Conservation (phyloP, 2,113 vertebrate species). For the Dendrocopos noguchii region DNA sequence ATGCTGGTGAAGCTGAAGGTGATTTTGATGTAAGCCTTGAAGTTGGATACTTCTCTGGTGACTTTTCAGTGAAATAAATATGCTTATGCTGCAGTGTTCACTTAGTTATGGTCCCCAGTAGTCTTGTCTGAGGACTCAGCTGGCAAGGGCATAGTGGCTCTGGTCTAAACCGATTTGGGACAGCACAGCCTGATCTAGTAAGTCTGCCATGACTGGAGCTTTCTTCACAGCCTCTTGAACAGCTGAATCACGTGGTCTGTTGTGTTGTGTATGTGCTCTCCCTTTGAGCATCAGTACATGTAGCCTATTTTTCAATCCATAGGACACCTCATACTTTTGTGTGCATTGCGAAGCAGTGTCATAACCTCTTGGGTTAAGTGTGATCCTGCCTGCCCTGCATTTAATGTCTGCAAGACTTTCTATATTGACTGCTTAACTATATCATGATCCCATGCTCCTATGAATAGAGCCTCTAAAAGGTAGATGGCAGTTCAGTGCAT, state of each 20-base stretch:
- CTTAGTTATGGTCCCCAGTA: neutral
- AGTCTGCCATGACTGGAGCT: neutral
- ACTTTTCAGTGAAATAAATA: neutral
- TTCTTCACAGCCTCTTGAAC: neutral
- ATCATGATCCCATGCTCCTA: neutral
- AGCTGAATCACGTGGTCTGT: neutral
- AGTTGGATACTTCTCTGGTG: neutral
- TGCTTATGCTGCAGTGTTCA: accelerated
- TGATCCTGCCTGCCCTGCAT: neutral
- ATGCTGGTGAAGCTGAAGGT: neutral
- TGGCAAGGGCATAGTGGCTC: neutral
- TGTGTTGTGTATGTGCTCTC: neutral
- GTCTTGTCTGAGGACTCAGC: neutral
- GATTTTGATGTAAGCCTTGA: neutral
- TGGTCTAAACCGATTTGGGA: neutral
- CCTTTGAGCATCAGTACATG: neutral
- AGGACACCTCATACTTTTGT: neutral
- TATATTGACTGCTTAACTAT: neutral
- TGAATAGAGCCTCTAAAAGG: no score
- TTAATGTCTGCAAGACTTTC: neutral
- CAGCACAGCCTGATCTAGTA: neutral
- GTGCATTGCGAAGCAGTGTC: neutral
- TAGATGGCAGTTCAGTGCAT: neutral
- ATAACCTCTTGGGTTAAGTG: neutral
- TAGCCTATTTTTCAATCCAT: accelerated